Evolutionary conservation across 2,113 vertebrate genomes (phyloP), one percentile per base, ranked within the genome.

Genomic region (Callionymus lyra): DNA sequence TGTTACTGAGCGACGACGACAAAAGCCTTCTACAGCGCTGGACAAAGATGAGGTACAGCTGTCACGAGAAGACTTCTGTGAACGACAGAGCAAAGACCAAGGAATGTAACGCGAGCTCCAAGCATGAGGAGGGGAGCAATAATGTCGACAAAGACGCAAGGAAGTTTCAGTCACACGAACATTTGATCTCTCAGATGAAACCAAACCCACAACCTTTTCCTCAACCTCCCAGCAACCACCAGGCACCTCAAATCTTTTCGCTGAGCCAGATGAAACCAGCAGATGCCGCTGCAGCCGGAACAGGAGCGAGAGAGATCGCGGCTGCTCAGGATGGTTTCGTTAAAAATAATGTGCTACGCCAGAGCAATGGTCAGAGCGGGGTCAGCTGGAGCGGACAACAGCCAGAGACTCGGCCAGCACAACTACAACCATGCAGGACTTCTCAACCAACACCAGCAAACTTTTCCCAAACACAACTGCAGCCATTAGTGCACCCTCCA

Each of bases 11-110:
- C 0, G 91, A 95, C 63, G 85, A 91, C 0, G 92, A 95, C 64
- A 90, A 90, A 52, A 92, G 86, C 65, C 80, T 94, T 35, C 58
- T 95, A 50, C 88, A 94, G 41, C 86, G 92, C 3, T 95, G 92
- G 92, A 89, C 84, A 42, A 86, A 85, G 34, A 93, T 95, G 91
- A 85, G 85, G 51, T 85, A 88, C 59, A 74, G 71, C 2, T 53
- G 65, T n/a, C 67, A 47, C 2, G 83, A 84, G 34, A 84, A 73
- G 68, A 52, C 50, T 34, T 16, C 31, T 1, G 59, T 46, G 33
- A 63, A 40, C 1, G 71, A 76, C 1, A 16, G 36, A 9, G 37
- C 50, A 10, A 72, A 69, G 17, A 62, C 34, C 10, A 71, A 51
- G 31, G 80, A 79, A 38, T 64, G 50, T 37, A 76, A 40, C n/a